phyloP scores from a whole-genome alignment of 2,797 vertebrate genomes.

The Rhyacichthys aspro region DNA sequence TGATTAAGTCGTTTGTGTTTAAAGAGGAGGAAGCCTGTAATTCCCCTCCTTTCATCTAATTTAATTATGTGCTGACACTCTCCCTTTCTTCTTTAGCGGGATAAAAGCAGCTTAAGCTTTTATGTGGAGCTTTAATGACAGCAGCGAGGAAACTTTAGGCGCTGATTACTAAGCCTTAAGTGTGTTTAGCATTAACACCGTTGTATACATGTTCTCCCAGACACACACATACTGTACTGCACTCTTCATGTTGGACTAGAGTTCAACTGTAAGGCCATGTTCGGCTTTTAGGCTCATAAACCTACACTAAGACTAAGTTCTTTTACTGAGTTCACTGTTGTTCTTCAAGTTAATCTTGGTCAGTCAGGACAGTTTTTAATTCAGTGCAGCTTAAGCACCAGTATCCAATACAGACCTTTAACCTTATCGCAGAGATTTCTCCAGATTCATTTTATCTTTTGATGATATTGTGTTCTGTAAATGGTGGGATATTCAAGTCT shows the following conservation, averaged over 20 bases:
- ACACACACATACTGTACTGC: conserved; percentile 6
- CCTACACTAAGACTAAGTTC: too few species aligned
- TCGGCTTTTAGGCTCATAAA: neutral
- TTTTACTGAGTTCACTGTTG: too few species aligned
- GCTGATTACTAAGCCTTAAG: conserved; percentile 69
- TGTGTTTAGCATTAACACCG: conserved; percentile 65
- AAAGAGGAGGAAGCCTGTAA: conserved; percentile 75
- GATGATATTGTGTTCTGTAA: too few species aligned
- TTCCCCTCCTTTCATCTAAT: conserved; percentile 79
- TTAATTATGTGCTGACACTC: conserved; percentile 77
- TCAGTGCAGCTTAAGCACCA: too few species aligned
- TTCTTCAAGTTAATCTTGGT: too few species aligned
- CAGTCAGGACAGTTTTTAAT: too few species aligned
- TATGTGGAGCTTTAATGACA: conserved; percentile 76
- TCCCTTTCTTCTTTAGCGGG: conserved; percentile 72
- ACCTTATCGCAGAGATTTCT: too few species aligned
- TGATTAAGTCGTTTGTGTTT: conserved; percentile 77
- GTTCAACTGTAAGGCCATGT: too few species aligned
- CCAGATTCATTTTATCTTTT: too few species aligned
- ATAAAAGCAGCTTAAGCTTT: conserved; percentile 80
- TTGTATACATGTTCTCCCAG: conserved; percentile 7
- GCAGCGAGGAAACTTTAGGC: conserved; percentile 68
- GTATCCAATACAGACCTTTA: too few species aligned
- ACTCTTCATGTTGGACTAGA: neutral
- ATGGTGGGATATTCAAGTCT: too few species aligned